Evolutionary conservation across 2,797 vertebrate genomes (phyloP).

Genomic region (Ceyx erithaca): DNA sequence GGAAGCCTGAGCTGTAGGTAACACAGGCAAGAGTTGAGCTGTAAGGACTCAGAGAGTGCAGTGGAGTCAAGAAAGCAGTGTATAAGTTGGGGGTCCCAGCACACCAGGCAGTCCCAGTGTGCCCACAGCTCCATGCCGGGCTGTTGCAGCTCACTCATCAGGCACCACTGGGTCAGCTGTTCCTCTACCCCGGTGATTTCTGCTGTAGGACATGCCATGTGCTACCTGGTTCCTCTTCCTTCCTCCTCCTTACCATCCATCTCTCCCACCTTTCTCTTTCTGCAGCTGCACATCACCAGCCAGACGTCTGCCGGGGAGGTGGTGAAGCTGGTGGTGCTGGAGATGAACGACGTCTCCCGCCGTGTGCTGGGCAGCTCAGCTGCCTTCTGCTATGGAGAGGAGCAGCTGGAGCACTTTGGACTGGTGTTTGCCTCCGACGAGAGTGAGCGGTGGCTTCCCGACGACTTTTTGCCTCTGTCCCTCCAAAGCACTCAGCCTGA

Average conservation of each 20-base stretch:
- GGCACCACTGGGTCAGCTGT: neutral
- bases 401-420: constrained; percentile 89
- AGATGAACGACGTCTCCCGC: constrained; percentile 85
- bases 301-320: constrained; percentile 86
- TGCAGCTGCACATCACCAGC: constrained; percentile 85
- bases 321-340: constrained; percentile 88
- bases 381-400: constrained; percentile 79
- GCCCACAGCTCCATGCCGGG: fast-evolving
- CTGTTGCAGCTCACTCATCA: fast-evolving
- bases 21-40: neutral
- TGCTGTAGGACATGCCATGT: fast-evolving
- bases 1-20: neutral
- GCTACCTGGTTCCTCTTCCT: neutral
- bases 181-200: neutral
- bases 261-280: constrained; percentile 39
- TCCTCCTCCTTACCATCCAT: neutral
- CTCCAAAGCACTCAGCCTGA: constrained; percentile 85
- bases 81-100: fast-evolving
- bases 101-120: fast-evolving
- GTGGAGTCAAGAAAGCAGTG: neutral
- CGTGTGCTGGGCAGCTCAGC: constrained; percentile 73
- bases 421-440: constrained; percentile 84
- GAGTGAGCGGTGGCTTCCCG: constrained; percentile 88
- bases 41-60: neutral
- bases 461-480: constrained; percentile 86